These are phyloP conservation scores for Mastomys natalensis DNA, from an alignment of 2,113 vertebrate genomes.

Conservation along the genomic window DNA sequence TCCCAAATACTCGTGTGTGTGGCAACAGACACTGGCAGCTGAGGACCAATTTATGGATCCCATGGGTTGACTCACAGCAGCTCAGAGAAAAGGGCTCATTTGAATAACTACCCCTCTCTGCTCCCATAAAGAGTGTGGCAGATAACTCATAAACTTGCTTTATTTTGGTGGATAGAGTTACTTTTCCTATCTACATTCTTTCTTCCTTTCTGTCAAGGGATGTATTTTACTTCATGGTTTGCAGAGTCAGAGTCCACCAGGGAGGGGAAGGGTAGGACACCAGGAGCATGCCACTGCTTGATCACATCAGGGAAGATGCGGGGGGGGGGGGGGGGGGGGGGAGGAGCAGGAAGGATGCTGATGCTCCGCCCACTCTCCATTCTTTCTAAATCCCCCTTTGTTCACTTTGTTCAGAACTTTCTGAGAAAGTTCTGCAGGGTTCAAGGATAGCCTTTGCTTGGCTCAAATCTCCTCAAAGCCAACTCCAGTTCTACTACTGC, in stretches of 20 bases:
- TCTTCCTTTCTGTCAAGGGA: background rate
- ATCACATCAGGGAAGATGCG: too few relatives aligned
- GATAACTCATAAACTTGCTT: background rate
- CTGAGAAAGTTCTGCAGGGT: background rate
- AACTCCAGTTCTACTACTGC: fast-evolving
- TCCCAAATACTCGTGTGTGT: background rate
- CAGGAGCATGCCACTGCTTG: background rate
- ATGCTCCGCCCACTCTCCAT: fast-evolving
- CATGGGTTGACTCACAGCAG: background rate
- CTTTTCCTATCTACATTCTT: constrained; percentile 30
- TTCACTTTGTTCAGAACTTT: too few relatives aligned
- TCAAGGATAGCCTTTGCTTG: background rate
- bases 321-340: too few relatives aligned
- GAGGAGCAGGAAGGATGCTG: too few relatives aligned
- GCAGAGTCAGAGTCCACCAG: background rate
- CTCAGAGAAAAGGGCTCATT: constrained; percentile 42
- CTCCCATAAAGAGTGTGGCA: background rate
- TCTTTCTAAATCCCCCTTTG: background rate
- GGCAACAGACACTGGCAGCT: background rate
- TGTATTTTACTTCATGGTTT: background rate
- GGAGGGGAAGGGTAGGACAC: too few relatives aligned
- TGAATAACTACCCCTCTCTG: constrained; percentile 43
- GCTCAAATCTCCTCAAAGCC: background rate
- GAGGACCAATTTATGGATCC: constrained; percentile 24
- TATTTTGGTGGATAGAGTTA: constrained; percentile 29